These are phyloP conservation scores for Nysson spinosus DNA, from an alignment of 2,888 invertebrate genomes.

Conservation along the genomic window DNA sequence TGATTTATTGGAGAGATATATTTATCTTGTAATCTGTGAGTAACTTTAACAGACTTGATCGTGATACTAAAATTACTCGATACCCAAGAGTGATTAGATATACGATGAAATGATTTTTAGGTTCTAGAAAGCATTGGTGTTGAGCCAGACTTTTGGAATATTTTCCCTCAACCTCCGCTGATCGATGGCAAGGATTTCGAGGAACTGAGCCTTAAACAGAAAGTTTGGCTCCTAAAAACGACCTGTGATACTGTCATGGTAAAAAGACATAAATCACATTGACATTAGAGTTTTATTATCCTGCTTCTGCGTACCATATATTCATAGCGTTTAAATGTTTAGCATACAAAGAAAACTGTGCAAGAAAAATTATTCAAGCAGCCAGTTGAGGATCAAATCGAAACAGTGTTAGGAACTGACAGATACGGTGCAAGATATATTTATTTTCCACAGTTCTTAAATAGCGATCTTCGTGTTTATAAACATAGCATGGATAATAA, in stretches of 20 bases:
- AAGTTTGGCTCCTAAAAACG: conserved; percentile 80
- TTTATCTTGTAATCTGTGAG: no score
- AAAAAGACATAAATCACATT: conserved; percentile 21
- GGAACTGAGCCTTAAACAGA: conserved; percentile 78
- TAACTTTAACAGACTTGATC: no score
- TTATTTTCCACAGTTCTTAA: conserved; percentile 80
- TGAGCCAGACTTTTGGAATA: conserved; percentile 79
- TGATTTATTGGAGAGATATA: no score
- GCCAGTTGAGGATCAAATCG: conserved; percentile 76
- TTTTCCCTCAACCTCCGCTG: conserved; percentile 78
- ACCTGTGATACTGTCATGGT: conserved; percentile 79
- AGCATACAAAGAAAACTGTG: conserved; percentile 79
- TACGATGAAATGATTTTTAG: conserved; percentile 69
- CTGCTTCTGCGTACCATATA: no score
- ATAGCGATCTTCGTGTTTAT: conserved; percentile 79
- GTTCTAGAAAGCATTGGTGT: conserved; percentile 79
- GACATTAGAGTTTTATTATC: not conserved
- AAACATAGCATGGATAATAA: conserved; percentile 74
- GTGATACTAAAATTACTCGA: no score
- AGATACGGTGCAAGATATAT: conserved; percentile 78
- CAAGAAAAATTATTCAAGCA: conserved; percentile 79
- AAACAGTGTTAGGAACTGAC: conserved; percentile 78
- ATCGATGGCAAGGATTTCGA: conserved; percentile 78
- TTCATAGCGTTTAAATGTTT: conserved; percentile 19
- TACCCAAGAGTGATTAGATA: conserved; percentile 31